phyloP scores from a whole-genome alignment of 2,797 vertebrate genomes.

The Monodelphis domestica region DNA sequence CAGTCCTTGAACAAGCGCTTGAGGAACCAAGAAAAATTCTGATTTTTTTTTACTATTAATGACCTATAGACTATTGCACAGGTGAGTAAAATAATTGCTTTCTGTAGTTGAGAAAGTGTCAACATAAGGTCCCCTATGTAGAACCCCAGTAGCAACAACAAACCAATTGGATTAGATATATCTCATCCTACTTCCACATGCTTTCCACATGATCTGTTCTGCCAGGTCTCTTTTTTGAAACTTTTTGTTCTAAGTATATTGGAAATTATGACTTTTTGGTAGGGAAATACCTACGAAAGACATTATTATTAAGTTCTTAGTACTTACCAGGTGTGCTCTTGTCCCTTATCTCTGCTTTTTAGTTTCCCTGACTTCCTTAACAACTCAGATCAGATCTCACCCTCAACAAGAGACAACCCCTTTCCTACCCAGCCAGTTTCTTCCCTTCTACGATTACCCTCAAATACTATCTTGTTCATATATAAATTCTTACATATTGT shows the following conservation, averaged over 20 bases:
- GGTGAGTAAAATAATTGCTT: neutral
- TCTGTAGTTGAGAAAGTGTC: neutral
- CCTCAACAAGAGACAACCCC: neutral
- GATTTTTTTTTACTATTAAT: neutral
- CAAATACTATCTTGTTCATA: neutral
- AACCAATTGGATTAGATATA: neutral
- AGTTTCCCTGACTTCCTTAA: neutral
- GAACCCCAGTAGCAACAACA: neutral
- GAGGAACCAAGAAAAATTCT: neutral
- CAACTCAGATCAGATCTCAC: neutral
- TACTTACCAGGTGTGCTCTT: neutral
- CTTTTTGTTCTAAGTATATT: neutral
- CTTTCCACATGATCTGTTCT: neutral
- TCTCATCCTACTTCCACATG: neutral
- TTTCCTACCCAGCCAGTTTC: neutral
- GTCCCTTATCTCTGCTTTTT: neutral
- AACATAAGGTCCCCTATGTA: neutral
- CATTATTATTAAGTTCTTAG: neutral
- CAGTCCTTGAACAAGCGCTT: neutral
- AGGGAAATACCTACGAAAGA: neutral
- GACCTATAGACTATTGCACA: neutral
- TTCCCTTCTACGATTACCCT: neutral
- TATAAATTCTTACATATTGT: neutral
- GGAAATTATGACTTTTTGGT: neutral
- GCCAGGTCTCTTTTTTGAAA: neutral